Percentiles rank a stretch among this genome's conserved stretches.
Conservation (phyloP, 2,113 vertebrate genomes). For the Dascyllus trimaculatus region DNA sequence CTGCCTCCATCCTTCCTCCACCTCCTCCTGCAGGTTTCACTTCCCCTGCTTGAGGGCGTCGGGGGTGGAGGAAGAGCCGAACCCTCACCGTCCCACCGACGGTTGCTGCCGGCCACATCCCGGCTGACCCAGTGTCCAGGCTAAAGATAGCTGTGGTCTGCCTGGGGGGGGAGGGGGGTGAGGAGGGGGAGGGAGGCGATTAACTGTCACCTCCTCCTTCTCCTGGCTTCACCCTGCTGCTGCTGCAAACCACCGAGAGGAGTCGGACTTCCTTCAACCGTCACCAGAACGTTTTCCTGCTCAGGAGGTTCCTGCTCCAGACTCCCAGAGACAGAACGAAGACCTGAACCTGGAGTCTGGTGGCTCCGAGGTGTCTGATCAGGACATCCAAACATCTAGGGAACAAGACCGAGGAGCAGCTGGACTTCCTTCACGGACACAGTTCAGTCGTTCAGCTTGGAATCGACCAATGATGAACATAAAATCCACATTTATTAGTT, state of each 20-base stretch:
- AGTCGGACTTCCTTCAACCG: conserved; percentile 4
- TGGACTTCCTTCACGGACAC: no score
- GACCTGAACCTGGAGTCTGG: no score
- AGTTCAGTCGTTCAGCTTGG: no score
- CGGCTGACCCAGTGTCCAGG: conserved; percentile 42
- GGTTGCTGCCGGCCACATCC: conserved; percentile 60
- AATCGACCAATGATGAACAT: no score
- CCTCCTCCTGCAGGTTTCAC: conserved; percentile 72
- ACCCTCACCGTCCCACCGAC: conserved; percentile 72
- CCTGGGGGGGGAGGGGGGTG: background rate
- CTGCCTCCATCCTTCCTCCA: conserved; percentile 33
- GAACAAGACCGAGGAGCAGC: no score
- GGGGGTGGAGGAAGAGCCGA: conserved; percentile 62
- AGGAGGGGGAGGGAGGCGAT: conserved; percentile 31
- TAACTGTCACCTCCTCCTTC: conserved; percentile 73
- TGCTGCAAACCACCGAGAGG: background rate
- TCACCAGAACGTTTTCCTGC: no score
- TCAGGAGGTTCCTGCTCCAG: no score
- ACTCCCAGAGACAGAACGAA: no score
- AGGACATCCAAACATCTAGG: no score
- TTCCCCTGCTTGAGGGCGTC: conserved; percentile 67
- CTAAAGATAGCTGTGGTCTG: conserved; percentile 77
- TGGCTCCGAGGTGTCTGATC: no score
- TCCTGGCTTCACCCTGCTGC: conserved; percentile 40
- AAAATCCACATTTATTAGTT: no score